phyloP scores from a whole-genome alignment of 2,888 invertebrate genomes.

The Melieria omissa region DNA sequence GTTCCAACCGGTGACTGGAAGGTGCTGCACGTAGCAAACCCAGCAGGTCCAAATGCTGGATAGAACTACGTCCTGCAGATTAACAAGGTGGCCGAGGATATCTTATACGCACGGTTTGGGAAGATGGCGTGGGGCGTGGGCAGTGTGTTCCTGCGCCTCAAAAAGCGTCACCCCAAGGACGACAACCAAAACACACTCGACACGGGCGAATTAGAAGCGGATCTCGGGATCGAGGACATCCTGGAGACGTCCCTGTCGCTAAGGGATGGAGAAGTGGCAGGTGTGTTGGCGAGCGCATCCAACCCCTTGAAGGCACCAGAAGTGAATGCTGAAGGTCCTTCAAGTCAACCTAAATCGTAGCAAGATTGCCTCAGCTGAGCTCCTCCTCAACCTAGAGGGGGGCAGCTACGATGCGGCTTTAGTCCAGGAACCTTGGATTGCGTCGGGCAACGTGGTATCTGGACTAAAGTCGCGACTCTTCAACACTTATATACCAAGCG shows the following conservation, averaged over 20 bases:
- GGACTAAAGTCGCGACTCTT: no score
- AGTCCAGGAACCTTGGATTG: no score
- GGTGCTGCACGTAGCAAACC: slow-evolving; percentile 6
- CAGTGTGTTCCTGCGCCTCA: slow-evolving; percentile 7
- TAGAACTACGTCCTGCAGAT: neutral
- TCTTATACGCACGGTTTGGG: neutral
- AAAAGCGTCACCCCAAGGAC: slow-evolving; percentile 8
- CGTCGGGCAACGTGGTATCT: no score
- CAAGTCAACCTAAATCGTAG: neutral
- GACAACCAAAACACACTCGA: neutral
- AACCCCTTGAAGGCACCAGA: neutral
- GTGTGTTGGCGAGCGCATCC: neutral
- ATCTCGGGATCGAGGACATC: neutral
- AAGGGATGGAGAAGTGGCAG: neutral
- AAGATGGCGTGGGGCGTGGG: slow-evolving; percentile 9
- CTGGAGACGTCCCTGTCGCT: neutral
- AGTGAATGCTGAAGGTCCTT: no score
- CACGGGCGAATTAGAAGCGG: neutral
- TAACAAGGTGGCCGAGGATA: slow-evolving; percentile 1
- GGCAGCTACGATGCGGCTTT: no score
- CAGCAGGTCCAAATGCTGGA: neutral
- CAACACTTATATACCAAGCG: no score
- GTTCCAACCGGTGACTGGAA: neutral
- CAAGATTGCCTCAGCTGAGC: neutral
- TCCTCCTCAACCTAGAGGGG: no score